A percentile compares a stretch with the other conserved stretches of the same genome.
Conservation (phyloP, 2,888 invertebrate genomes). For the Pimpla rufipes region DNA sequence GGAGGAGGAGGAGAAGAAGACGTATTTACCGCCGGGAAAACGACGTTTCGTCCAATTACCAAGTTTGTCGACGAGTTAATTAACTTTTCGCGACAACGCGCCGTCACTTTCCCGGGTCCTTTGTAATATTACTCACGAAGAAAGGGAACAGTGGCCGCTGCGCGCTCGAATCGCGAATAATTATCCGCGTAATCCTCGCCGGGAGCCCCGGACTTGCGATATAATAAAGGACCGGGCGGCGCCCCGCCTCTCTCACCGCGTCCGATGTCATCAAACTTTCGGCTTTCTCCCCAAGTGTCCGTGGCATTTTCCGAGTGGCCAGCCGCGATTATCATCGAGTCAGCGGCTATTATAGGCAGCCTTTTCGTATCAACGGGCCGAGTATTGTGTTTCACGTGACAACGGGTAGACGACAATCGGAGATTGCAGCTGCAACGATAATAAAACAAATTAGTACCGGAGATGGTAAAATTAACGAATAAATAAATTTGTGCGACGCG, state of each 20-base stretch:
- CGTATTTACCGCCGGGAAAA: neutral
- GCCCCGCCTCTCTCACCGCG: neutral
- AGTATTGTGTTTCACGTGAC: constrained; percentile 15
- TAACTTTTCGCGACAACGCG: constrained; percentile 1
- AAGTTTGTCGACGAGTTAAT: constrained; percentile 33
- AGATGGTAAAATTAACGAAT: neutral
- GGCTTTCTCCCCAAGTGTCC: constrained; percentile 15
- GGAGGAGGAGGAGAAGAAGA: no score
- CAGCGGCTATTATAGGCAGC: neutral
- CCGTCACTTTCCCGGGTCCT: neutral
- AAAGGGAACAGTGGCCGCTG: neutral
- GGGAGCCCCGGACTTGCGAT: constrained; percentile 17
- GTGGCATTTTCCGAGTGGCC: constrained; percentile 35
- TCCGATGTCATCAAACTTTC: constrained; percentile 50
- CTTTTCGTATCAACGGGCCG: neutral
- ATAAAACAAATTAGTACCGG: neutral
- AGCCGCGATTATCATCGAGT: constrained; percentile 26
- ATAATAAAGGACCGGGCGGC: neutral
- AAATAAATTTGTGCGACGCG: neutral
- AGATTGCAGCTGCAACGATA: neutral
- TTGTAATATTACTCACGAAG: constrained; percentile 30
- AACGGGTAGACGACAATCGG: neutral
- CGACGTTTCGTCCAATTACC: constrained; percentile 21
- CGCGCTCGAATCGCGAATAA: constrained; percentile 38
- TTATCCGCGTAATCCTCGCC: constrained; percentile 47